phyloP scores from a whole-genome alignment of 35 echinoderm and acorn worm genomes.

The Ophiothrix spiculata region DNA sequence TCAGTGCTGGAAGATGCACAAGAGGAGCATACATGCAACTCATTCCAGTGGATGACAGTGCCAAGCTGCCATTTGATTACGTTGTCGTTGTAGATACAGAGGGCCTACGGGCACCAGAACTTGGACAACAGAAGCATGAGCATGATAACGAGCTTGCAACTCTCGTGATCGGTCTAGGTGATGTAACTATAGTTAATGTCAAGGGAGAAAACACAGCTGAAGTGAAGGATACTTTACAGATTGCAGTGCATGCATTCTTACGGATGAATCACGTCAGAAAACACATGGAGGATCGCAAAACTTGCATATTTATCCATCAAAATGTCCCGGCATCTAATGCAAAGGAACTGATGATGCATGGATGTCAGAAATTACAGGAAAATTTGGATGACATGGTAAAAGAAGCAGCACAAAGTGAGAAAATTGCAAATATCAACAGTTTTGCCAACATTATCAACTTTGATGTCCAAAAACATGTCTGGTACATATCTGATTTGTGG shows the following conservation, averaged over 20 bases:
- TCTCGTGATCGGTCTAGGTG: constrained; percentile 9
- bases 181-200: constrained; percentile 24
- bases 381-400: neutral
- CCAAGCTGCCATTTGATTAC: constrained; percentile 28
- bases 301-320: constrained; percentile 27
- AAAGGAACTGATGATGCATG: neutral
- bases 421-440: neutral
- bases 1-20: constrained; percentile 32
- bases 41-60: too few relatives aligned
- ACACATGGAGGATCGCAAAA: neutral
- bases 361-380: neutral
- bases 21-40: constrained; percentile 16
- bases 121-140: constrained; percentile 11
- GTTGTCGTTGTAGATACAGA: constrained; percentile 41
- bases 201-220: constrained; percentile 32
- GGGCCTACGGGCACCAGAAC: constrained; percentile 30
- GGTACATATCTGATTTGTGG: constrained; percentile 34
- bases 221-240: constrained; percentile 44
- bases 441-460: constrained; percentile 32
- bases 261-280: constrained; percentile 29
- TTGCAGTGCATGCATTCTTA: constrained; percentile 43
- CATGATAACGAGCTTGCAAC: constrained; percentile 44
- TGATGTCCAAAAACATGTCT: constrained; percentile 27
- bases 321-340: constrained; percentile 24
- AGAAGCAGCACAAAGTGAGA: constrained; percentile 10